Evolutionary conservation across 2,888 invertebrate genomes (phyloP).

Genomic region (Pachliopta kotzebuea): DNA sequence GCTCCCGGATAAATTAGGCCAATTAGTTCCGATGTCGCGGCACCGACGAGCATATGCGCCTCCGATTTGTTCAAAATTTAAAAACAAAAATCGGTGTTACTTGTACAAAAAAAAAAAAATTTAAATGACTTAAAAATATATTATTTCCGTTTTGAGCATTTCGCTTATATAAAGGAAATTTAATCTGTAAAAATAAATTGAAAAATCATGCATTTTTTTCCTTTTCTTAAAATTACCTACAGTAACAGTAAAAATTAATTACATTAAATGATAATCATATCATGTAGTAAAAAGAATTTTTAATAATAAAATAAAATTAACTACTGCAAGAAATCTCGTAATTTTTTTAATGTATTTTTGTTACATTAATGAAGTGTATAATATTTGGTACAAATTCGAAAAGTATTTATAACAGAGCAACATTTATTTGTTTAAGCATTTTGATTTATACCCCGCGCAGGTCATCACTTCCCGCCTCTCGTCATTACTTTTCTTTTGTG

Average conservation of each 20-base stretch:
- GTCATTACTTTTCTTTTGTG: slow-evolving; percentile 53
- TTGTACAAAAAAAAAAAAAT: neutral
- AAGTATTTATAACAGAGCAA: slow-evolving; percentile 33
- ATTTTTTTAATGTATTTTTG: no score
- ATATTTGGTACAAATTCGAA: slow-evolving; percentile 29
- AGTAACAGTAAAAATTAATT: no score
- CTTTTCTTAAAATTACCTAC: no score
- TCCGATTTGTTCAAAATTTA: slow-evolving; percentile 38
- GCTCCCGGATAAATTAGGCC: slow-evolving; percentile 34
- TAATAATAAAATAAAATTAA: no score
- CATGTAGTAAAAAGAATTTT: no score
- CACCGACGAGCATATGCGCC: slow-evolving; percentile 35
- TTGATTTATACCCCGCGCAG: slow-evolving; percentile 64
- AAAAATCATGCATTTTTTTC: no score
- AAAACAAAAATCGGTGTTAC: slow-evolving; percentile 31
- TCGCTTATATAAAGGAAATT: no score
- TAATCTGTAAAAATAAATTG: no score
- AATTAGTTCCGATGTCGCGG: slow-evolving; percentile 34
- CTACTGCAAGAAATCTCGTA: no score
- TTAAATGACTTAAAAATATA: neutral
- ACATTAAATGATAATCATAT: no score
- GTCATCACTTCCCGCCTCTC: slow-evolving; percentile 71
- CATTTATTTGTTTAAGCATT: slow-evolving; percentile 36
- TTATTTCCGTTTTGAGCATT: no score
- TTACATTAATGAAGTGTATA: neutral